A percentile compares a stretch with the other conserved stretches of the same genome.
Evolutionary conservation across 2,797 vertebrate species (phyloP).

Genomic region (Mareca penelope): DNA sequence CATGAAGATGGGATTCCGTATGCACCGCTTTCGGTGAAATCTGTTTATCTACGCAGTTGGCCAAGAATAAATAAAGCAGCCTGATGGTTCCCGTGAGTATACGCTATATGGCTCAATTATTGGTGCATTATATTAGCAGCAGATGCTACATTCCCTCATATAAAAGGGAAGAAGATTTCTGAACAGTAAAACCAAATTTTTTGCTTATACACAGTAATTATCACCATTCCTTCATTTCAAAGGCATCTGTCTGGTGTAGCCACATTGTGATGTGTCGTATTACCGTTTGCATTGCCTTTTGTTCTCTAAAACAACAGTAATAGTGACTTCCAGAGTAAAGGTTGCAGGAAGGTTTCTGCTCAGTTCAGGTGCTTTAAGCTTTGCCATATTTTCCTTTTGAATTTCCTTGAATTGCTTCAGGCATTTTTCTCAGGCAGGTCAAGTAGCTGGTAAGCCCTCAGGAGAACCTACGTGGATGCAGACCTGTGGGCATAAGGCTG

Average conservation of each 20-base stretch:
- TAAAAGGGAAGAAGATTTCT: slow-evolving; percentile 66
- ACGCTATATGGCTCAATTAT: slow-evolving; percentile 70
- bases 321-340: neutral
- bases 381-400: neutral
- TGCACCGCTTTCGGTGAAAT: slow-evolving; percentile 64
- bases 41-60: slow-evolving; percentile 78
- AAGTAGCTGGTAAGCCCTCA: neutral
- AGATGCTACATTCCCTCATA: slow-evolving; percentile 75
- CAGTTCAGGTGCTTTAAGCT: neutral
- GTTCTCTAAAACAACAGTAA: neutral
- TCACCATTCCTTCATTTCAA: slow-evolving; percentile 48
- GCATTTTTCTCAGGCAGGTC: neutral
- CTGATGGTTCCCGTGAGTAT: slow-evolving; percentile 60
- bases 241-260: slow-evolving; percentile 25
- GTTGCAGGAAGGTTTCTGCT: neutral
- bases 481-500: neutral
- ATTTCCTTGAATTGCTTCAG: neutral
- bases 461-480: neutral
- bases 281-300: slow-evolving; percentile 2
- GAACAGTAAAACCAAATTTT: slow-evolving; percentile 70
- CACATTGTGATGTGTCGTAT: neutral
- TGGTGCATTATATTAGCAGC: slow-evolving; percentile 73
- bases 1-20: slow-evolving; percentile 57
- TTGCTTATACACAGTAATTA: slow-evolving; percentile 49
- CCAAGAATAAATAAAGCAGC: slow-evolving; percentile 77